Percentiles rank a stretch among this genome's conserved stretches.
Evolutionary conservation across 2,888 invertebrate species (phyloP).

Genomic region (Aphrophora alni): DNA sequence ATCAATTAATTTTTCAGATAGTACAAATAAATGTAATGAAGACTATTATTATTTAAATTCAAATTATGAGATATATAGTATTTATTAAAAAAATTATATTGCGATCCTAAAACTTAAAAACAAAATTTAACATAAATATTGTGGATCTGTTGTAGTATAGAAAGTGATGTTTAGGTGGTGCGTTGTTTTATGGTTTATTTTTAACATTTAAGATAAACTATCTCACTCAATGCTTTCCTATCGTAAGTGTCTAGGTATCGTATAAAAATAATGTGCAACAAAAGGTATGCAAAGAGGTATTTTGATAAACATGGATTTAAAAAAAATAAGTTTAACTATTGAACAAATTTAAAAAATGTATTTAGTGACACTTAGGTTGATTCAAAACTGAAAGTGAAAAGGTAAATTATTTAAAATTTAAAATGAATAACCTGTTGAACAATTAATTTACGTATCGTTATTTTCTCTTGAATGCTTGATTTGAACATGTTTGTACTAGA

Average conservation of each 20-base stretch:
- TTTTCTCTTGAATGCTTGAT: no score
- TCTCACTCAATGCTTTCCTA: neutral
- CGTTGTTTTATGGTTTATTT: neutral
- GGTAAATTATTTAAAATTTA: no score
- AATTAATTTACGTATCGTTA: no score
- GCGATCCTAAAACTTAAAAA: conserved; percentile 30
- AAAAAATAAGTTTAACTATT: no score
- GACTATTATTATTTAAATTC: neutral
- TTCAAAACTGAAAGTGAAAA: no score
- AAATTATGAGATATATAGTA: conserved; percentile 28
- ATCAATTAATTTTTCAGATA: conserved; percentile 37
- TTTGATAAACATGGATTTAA: neutral
- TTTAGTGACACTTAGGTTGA: no score
- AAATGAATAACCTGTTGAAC: no score
- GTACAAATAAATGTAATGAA: conserved; percentile 36
- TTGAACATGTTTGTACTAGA: no score
- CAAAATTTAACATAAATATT: conserved; percentile 21
- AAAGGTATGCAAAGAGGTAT: neutral
- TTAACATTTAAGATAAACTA: neutral
- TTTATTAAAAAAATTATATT: conserved; percentile 34
- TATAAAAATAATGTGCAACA: neutral
- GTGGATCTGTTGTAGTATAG: conserved; percentile 27
- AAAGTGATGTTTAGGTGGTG: neutral
- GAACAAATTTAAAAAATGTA: no score
- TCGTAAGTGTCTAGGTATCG: neutral